Evolutionary conservation across 2,888 invertebrate species (phyloP).

Genomic region (Conops quadrifasciatus): DNA sequence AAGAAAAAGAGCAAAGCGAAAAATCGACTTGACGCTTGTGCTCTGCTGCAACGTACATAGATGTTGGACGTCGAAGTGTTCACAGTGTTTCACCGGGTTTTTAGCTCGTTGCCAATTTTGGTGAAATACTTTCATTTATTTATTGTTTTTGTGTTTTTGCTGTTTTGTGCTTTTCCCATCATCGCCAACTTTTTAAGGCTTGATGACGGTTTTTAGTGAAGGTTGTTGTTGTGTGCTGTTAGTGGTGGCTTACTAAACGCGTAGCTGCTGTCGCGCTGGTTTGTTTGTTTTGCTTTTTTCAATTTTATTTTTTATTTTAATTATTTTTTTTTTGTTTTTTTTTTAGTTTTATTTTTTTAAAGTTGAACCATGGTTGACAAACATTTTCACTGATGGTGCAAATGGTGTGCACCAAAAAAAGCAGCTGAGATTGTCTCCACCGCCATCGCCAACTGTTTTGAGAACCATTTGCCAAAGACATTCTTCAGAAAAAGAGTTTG

Average conservation of each 20-base stretch:
- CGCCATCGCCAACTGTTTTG: too few species aligned
- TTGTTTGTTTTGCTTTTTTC: too few species aligned
- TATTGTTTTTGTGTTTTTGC: constrained; percentile 3
- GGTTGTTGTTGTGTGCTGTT: constrained; percentile 3
- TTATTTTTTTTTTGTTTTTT: too few species aligned
- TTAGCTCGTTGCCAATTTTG: constrained; percentile 54
- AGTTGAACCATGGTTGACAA: too few species aligned
- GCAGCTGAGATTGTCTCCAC: too few species aligned
- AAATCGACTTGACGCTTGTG: constrained; percentile 12
- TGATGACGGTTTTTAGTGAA: constrained; percentile 21
- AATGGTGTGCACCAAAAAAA: too few species aligned
- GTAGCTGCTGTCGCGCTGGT: constrained; percentile 1
- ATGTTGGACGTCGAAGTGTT: constrained; percentile 26
- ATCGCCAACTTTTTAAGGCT: constrained; percentile 12
- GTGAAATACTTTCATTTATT: constrained; percentile 60
- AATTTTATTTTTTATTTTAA: too few species aligned
- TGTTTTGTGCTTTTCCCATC: neutral
- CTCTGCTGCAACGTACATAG: neutral
- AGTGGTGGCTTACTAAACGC: neutral
- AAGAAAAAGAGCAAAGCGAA: neutral
- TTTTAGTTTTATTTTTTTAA: too few species aligned
- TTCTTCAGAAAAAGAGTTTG: too few species aligned
- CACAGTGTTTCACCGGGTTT: constrained; percentile 50
- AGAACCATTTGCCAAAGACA: too few species aligned
- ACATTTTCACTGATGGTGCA: too few species aligned